Evolutionary conservation across 1,140 invertebrate species (phyloP).

Genomic region (Matsumurasca onukii): DNA sequence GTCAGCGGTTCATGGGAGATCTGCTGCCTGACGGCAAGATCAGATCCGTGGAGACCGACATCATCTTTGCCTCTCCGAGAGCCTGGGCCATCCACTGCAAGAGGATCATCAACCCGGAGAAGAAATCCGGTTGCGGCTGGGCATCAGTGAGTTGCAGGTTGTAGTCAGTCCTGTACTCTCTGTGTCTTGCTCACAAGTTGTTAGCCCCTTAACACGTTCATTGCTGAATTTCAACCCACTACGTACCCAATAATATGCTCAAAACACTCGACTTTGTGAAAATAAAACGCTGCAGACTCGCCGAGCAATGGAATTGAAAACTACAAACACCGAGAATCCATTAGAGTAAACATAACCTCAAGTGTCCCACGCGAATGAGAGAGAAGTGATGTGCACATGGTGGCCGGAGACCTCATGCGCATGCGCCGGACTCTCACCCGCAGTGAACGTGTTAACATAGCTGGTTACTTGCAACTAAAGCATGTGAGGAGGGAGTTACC

Average conservation of each 20-base stretch:
- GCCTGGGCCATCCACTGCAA: conserved; percentile 92
- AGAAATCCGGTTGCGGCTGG: conserved; percentile 91
- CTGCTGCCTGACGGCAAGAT: conserved; percentile 84
- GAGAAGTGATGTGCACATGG: too few relatives aligned
- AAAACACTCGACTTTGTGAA: neutral
- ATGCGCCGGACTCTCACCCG: too few relatives aligned
- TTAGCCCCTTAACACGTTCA: neutral
- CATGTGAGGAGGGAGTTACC: too few relatives aligned
- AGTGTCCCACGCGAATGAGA: too few relatives aligned
- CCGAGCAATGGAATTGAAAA: neutral
- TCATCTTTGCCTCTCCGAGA: conserved; percentile 86
- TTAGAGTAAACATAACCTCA: too few relatives aligned
- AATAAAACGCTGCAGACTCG: neutral
- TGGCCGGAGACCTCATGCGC: too few relatives aligned
- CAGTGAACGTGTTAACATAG: too few relatives aligned
- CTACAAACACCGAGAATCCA: too few relatives aligned
- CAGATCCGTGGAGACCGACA: conserved; percentile 81
- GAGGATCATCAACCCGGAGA: conserved; percentile 85
- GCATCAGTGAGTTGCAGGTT: conserved; percentile 61
- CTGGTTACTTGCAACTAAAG: too few relatives aligned
- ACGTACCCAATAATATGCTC: neutral
- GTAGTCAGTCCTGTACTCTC: too few relatives aligned
- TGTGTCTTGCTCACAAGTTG: neutral
- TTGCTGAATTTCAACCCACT: neutral
- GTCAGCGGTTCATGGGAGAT: conserved; percentile 87